Base-by-base conservation (phyloP, 2,888 invertebrate genomes). In the Antheraea yamamai region DNA sequence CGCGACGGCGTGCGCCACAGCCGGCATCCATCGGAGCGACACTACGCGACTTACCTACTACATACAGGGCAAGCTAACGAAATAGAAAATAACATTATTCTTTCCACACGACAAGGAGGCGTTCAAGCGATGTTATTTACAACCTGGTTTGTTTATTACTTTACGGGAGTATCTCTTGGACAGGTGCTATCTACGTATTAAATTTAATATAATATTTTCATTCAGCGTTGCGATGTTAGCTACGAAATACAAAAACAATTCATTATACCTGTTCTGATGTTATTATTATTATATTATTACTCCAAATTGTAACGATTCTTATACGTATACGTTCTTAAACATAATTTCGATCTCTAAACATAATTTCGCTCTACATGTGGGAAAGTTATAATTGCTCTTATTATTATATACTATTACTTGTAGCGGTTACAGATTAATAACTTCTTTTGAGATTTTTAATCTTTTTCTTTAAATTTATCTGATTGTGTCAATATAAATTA, bases 61-160 rank as follows among this genome's bases (percentile, higher is more conserved):
- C 87, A 88, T 87, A 87, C 86, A 89, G 88, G 85, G 83, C 84
- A 84, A 90, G 88, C 91, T 93, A 94, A 94, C 93, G 91, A 93
- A 94, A 94, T 93, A 94, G 92, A 94, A 93, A 93, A 94, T 91
- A 90, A 91, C 92, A 94, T 94, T 94, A 93, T 92, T 94, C 92
- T 93, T 92, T 87, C 87, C 85, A 82, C 87, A 88, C 91, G 93
- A 93, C 93, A 92, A 91, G 92, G 85, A 94, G 92, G 92, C 93
- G 92, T 93, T 93, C 92, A 87, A 91, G 89, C 92, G 89, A 87
- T 87, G 90, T 93, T 92, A 93, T 93, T 93, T 93, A 93, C 90
- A 91, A 88, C 92, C 89, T 84, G 87, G 87, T 90, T 89, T 92
- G 91, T 90, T 92, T 92, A 88, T 91, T 88, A 85, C 84, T 85